Evolutionary conservation across 2,888 invertebrate species (phyloP), one percentile per base, ranked within the genome.

Genomic region (Polyommatus icarus): DNA sequence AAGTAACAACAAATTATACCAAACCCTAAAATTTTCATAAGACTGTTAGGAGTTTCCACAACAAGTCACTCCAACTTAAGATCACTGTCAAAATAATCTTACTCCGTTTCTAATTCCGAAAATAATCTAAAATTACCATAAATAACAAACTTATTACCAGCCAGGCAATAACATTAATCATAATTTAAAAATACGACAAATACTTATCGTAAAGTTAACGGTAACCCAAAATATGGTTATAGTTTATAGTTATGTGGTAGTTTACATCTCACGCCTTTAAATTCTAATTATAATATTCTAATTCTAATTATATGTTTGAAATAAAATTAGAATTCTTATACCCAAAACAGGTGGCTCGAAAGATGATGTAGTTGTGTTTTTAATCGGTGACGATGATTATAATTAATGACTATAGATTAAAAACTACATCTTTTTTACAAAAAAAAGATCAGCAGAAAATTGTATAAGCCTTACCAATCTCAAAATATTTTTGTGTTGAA

Each of bases 121-220:
- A 50, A 50, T 10, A 36, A 40, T 72, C 50, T 10, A 15, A 73
- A 73, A 46, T 50, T 20, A 24, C 7, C 73, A 73, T 73, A 73
- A 73, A 73, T 73, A 73, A 73, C 20, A 20, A 73, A 50, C 46
- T 73, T 73, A 73, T 20, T 73, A 50, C 73, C 24, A 15, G 8
- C 73, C 12, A 12, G 20, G 46, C 20, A 10, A 24, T 73, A 20
- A 50, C 40, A 29, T 73, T 73, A 50, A 73, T 73, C 73, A 73
- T 73, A 73, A 72, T 73, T 50, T 24, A 20, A 73, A 50, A 73
- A 20, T 46, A 73, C 36, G 71, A 50, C 46, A 46, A 73, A 73
- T 73, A 50, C 5, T 24, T 15, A 24, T 73, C 46, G 24, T 46
- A 24, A 73, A 24, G 20, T 40, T 73, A 24, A 46, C 73, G 73